Evolutionary conservation across 1,140 invertebrate genomes (phyloP).

Genomic region (Mamestra configurata): DNA sequence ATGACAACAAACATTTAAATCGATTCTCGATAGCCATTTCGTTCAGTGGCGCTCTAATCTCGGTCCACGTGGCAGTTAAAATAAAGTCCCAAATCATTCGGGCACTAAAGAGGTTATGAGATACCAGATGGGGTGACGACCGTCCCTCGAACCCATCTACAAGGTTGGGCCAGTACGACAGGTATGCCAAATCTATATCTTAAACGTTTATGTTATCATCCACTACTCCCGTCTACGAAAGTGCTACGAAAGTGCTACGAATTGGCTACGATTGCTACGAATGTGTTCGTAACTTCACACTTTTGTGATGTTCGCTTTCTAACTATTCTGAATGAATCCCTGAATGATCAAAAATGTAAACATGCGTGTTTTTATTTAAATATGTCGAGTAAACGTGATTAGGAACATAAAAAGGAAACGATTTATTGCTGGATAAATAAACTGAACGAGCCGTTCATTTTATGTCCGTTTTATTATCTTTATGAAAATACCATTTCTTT

Average conservation of each 20-base stretch:
- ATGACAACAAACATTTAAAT: constrained; percentile 47
- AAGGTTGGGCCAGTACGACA: constrained; percentile 67
- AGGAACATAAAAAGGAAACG: neutral
- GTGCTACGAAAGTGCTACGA: constrained; percentile 74
- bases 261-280: constrained; percentile 36
- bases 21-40: constrained; percentile 43
- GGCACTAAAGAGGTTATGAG: constrained; percentile 69
- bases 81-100: constrained; percentile 75
- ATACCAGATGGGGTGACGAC: constrained; percentile 76
- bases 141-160: constrained; percentile 66
- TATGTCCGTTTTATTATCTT: neutral
- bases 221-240: constrained; percentile 69
- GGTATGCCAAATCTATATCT: constrained; percentile 62
- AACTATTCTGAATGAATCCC: constrained; percentile 14
- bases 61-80: constrained; percentile 47
- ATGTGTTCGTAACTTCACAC: constrained; percentile 41
- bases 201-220: constrained; percentile 64
- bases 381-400: neutral
- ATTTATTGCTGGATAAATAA: constrained; percentile 11
- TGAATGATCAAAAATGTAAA: constrained; percentile 15
- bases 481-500: neutral
- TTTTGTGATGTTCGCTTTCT: constrained; percentile 9
- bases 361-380: neutral
- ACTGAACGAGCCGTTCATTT: neutral
- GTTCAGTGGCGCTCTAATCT: constrained; percentile 25